Percentiles rank a stretch among this genome's conserved stretches.
phyloP scores from a whole-genome alignment of 2,888 invertebrate genomes.

The Cheilosia urbana region DNA sequence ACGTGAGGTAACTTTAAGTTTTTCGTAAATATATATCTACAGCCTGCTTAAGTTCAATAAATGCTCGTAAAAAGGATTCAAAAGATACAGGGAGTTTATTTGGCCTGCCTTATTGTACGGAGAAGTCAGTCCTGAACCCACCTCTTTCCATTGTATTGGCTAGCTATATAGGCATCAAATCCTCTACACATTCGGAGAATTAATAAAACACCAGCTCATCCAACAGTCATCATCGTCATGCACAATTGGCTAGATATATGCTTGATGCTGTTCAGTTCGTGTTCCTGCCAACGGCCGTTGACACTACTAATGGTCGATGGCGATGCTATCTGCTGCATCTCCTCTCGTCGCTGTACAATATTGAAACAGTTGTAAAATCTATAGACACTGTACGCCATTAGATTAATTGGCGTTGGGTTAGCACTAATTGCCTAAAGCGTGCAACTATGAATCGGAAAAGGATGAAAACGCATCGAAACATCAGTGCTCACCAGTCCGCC shows the following conservation, averaged over 20 bases:
- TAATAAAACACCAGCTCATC: neutral
- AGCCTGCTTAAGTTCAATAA: too few species aligned
- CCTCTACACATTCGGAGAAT: neutral
- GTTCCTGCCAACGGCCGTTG: neutral
- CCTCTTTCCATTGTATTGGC: too few species aligned
- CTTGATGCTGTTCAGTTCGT: slow-evolving; percentile 2
- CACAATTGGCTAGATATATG: neutral
- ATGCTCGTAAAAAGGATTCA: too few species aligned
- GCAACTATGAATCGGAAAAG: slow-evolving; percentile 45
- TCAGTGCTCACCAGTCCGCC: slow-evolving; percentile 5
- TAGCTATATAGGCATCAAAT: too few species aligned
- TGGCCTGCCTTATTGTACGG: too few species aligned
- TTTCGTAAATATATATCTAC: too few species aligned
- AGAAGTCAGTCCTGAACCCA: too few species aligned
- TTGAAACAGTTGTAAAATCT: slow-evolving; percentile 12
- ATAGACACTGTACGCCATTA: slow-evolving; percentile 16
- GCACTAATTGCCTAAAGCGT: slow-evolving; percentile 53
- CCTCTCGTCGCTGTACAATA: neutral
- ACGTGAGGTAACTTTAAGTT: too few species aligned
- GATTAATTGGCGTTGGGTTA: slow-evolving; percentile 57
- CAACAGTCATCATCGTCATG: neutral
- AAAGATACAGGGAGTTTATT: too few species aligned
- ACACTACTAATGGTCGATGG: neutral
- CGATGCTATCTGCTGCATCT: neutral
- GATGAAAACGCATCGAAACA: slow-evolving; percentile 15